phyloP scores from a whole-genome alignment of 2,113 vertebrate genomes.

The Salvelinus namaycush region DNA sequence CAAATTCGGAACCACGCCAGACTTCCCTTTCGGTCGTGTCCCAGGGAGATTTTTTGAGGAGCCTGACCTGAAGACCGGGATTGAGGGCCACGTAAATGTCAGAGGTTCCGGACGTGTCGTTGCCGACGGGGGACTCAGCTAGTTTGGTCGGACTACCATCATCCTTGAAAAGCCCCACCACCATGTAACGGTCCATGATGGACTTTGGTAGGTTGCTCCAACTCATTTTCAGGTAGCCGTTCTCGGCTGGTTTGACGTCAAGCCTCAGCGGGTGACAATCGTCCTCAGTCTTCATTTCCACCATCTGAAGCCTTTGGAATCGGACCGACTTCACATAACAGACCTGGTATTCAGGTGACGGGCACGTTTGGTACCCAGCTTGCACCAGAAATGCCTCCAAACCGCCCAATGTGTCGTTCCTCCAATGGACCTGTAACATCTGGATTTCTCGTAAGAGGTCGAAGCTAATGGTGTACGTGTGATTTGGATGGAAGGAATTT shows the following conservation, averaged over 20 bases:
- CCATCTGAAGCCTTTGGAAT: slow-evolving; percentile 3
- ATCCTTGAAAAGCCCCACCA: background rate
- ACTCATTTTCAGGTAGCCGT: background rate
- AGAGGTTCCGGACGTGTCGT: background rate
- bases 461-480: background rate
- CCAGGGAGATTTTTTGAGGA: background rate
- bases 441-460: slow-evolving; percentile 1
- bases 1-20: background rate
- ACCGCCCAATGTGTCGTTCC: background rate
- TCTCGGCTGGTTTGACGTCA: background rate
- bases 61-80: slow-evolving; percentile 6
- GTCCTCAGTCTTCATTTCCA: background rate
- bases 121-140: background rate
- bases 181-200: background rate
- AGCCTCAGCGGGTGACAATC: background rate
- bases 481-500: background rate
- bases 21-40: background rate
- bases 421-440: background rate
- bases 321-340: background rate
- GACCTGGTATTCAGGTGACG: background rate
- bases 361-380: background rate
- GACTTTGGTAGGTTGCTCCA: background rate
- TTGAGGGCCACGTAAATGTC: background rate
- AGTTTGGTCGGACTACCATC: background rate
- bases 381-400: background rate